These are phyloP conservation scores for Aethes cnicana DNA, from an alignment of 2,888 invertebrate species.

Conservation along the genomic window DNA sequence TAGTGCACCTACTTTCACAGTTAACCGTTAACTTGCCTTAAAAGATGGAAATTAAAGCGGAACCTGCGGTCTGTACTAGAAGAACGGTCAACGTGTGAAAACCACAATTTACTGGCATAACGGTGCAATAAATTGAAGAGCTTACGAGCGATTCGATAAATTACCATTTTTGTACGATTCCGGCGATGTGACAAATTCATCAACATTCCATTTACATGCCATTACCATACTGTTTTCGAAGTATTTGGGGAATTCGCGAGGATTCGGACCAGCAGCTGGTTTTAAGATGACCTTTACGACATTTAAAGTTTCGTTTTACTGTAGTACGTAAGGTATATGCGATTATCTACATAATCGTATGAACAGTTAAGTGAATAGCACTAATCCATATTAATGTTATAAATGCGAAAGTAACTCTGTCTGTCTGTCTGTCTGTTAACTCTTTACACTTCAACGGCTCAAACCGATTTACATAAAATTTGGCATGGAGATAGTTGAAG, in stretches of 20 bases:
- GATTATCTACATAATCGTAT: too few species aligned
- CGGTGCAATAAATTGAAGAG: constrained; percentile 39
- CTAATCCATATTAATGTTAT: too few species aligned
- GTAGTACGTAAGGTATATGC: too few species aligned
- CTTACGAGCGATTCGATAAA: constrained; percentile 35
- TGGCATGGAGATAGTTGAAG: too few species aligned
- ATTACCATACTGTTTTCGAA: constrained; percentile 1
- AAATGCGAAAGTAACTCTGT: too few species aligned
- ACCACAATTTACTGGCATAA: constrained; percentile 39
- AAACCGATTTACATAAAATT: too few species aligned
- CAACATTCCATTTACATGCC: constrained; percentile 38
- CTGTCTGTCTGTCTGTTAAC: too few species aligned
- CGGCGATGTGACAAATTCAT: constrained; percentile 35
- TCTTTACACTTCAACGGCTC: too few species aligned
- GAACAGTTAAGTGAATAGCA: too few species aligned
- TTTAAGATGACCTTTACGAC: too few species aligned
- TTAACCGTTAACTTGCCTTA: constrained; percentile 44
- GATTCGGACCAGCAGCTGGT: not conserved
- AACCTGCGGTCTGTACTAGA: constrained; percentile 30
- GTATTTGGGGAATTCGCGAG: not conserved
- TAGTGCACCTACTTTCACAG: constrained; percentile 38
- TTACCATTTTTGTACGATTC: constrained; percentile 32
- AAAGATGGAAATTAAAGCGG: constrained; percentile 39
- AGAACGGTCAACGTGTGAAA: constrained; percentile 38
- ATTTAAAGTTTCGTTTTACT: too few species aligned